Percentiles rank a stretch among this genome's conserved stretches.
phyloP scores from a whole-genome alignment of 2,888 invertebrate genomes.

The Leuctra nigra region DNA sequence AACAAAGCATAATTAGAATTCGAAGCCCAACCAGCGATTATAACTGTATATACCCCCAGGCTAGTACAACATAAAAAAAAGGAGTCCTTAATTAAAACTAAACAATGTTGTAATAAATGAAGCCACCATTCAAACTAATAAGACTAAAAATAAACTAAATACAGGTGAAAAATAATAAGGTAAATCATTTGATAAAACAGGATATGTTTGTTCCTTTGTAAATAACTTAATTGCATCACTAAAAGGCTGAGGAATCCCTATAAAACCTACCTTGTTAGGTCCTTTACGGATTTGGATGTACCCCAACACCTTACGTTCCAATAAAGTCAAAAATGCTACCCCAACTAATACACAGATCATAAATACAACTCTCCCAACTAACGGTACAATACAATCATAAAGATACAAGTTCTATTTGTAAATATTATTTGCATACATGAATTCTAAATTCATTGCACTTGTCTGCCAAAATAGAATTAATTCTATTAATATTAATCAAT shows the following conservation, averaged over 20 bases:
- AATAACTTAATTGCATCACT: no score
- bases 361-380: no score
- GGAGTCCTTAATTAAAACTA: slow-evolving; percentile 51
- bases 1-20: slow-evolving; percentile 68
- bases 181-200: slow-evolving; percentile 52
- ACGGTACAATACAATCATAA: no score
- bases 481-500: slow-evolving; percentile 35
- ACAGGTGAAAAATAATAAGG: slow-evolving; percentile 55
- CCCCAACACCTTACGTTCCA: slow-evolving; percentile 63
- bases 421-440: slow-evolving; percentile 47
- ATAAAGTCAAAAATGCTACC: slow-evolving; percentile 63
- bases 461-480: slow-evolving; percentile 62
- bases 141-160: no score
- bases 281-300: slow-evolving; percentile 69
- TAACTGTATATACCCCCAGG: slow-evolving; percentile 56
- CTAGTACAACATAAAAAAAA: slow-evolving; percentile 59
- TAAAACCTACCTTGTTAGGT: slow-evolving; percentile 60
- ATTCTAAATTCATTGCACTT: slow-evolving; percentile 64
- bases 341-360: background rate
- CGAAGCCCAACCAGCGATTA: slow-evolving; percentile 59
- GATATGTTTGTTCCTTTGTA: slow-evolving; percentile 55
- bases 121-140: slow-evolving; percentile 51
- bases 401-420: slow-evolving; percentile 28
- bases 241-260: slow-evolving; percentile 38
- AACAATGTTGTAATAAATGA: slow-evolving; percentile 50